Evolutionary conservation across 92 coral and sea anemone species (phyloP).

Genomic region (Siderastrea siderea): DNA sequence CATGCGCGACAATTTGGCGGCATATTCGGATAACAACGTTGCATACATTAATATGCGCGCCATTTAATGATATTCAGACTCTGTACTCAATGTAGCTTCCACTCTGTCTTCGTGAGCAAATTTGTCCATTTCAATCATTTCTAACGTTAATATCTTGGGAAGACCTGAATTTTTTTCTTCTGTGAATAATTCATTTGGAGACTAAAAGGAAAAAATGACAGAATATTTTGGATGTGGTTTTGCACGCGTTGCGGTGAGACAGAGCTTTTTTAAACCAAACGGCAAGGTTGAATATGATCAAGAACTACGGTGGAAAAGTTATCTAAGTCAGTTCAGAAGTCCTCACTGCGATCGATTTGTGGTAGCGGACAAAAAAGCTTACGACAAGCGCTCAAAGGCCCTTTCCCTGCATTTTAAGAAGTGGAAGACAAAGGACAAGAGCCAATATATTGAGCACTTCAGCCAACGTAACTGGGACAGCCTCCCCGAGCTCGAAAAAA

Average conservation of each 20-base stretch:
- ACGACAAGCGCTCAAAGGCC: conserved; percentile 9
- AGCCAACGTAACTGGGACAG: conserved; percentile 9
- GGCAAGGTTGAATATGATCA: conserved; percentile 8
- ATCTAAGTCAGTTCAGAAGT: neutral
- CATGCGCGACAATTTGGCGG: conserved; percentile 12
- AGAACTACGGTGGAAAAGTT: conserved; percentile 1
- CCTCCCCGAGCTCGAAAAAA: conserved; percentile 17
- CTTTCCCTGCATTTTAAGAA: neutral
- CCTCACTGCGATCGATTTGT: neutral
- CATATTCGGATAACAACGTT: neutral
- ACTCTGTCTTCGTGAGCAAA: no score
- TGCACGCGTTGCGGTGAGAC: conserved; percentile 30
- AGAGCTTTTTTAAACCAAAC: conserved; percentile 18
- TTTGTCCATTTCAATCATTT: neutral
- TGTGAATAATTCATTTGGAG: neutral
- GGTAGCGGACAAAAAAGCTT: neutral
- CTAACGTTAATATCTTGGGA: neutral
- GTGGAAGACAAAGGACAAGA: neutral
- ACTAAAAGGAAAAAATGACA: conserved; percentile 1
- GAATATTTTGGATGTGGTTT: conserved; percentile 35
- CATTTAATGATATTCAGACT: conserved; percentile 1
- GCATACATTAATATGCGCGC: conserved; percentile 6
- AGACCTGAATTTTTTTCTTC: neutral
- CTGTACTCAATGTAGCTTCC: conserved; percentile 13
- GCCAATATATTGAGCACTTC: conserved; percentile 20